These are phyloP conservation scores for Hyppa rectilinea DNA, from an alignment of 2,888 invertebrate species.

Conservation along the genomic window DNA sequence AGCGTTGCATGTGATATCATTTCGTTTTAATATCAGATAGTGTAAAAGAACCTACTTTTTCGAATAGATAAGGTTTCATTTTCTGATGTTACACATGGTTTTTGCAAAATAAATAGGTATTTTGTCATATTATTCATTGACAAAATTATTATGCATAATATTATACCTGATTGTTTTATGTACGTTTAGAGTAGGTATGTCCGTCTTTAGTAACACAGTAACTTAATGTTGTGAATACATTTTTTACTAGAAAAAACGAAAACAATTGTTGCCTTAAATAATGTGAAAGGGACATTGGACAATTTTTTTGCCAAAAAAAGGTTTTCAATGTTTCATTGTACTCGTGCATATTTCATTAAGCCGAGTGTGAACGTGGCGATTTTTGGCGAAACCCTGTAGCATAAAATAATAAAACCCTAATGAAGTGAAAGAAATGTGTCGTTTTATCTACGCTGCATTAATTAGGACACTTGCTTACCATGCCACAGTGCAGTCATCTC, in stretches of 20 bases:
- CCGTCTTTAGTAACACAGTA: background rate
- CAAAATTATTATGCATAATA: background rate
- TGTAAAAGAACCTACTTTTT: background rate
- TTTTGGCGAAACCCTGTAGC: slow-evolving; percentile 1
- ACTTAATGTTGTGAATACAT: background rate
- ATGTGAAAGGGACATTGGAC: background rate
- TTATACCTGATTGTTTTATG: background rate
- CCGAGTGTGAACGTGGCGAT: slow-evolving; percentile 14
- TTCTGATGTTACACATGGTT: background rate
- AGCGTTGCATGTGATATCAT: background rate
- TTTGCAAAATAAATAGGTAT: background rate
- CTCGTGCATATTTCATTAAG: slow-evolving; percentile 26
- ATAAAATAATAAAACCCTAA: background rate
- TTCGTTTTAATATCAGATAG: background rate
- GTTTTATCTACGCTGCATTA: background rate
- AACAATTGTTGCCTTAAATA: background rate
- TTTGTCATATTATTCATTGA: background rate
- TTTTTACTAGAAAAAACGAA: background rate
- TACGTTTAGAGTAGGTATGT: background rate
- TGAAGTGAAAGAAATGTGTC: background rate
- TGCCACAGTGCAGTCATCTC: background rate
- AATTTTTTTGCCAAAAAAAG: background rate
- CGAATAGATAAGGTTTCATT: background rate
- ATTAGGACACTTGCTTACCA: background rate
- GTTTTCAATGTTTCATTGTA: slow-evolving; percentile 11